Percentiles rank a stretch among this genome's conserved stretches.
phyloP scores from a whole-genome alignment of 2,888 invertebrate genomes.

The Gryllus longicercus region DNA sequence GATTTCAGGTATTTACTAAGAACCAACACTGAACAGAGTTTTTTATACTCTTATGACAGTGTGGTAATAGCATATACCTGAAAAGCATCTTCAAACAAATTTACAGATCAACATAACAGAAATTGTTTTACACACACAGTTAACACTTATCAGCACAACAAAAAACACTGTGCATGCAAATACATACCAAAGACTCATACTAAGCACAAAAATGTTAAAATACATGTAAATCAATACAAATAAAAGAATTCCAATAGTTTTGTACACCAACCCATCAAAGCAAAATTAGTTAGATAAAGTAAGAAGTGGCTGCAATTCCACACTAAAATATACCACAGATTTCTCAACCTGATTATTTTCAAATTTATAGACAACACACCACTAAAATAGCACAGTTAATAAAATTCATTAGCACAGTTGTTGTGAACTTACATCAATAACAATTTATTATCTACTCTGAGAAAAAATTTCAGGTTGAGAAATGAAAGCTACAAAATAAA shows the following conservation, averaged over 20 bases:
- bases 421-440: too few relatives aligned
- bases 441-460: too few relatives aligned
- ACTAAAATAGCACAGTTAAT: too few relatives aligned
- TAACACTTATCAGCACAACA: not conserved
- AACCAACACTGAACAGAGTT: not conserved
- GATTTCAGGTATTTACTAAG: not conserved
- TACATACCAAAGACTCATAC: not conserved
- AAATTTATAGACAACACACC: too few relatives aligned
- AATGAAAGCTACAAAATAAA: too few relatives aligned
- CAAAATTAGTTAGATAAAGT: too few relatives aligned
- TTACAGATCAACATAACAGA: not conserved
- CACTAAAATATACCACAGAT: not conserved
- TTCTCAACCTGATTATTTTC: not conserved
- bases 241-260: not conserved
- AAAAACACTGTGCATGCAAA: not conserved
- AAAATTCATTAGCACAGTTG: too few relatives aligned
- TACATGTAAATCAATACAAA: not conserved
- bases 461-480: too few relatives aligned
- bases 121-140: not conserved
- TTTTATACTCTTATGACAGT: too few relatives aligned
- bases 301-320: too few relatives aligned
- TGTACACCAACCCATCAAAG: too few relatives aligned
- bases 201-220: not conserved
- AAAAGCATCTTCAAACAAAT: not conserved
- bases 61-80: not conserved